These are phyloP conservation scores for Acanthis flammea DNA, from an alignment of 2,797 vertebrate genomes.

Conservation along the genomic window DNA sequence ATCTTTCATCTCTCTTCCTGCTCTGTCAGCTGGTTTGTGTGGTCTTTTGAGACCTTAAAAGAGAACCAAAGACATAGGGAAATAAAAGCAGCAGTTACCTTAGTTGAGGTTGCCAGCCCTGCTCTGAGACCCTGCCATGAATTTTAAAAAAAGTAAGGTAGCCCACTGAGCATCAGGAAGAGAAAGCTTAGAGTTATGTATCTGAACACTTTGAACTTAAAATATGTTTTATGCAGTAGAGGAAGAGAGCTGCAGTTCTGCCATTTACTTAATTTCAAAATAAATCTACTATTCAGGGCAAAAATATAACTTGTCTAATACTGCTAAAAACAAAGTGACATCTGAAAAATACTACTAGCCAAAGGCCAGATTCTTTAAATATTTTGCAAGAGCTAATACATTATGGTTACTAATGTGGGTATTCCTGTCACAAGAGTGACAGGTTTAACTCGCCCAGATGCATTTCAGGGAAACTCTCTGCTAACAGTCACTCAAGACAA, in stretches of 20 bases:
- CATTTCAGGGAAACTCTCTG: not conserved
- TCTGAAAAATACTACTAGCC: slow-evolving; percentile 35
- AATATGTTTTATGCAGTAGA: slow-evolving; percentile 25
- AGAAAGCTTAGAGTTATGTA: slow-evolving; percentile 15
- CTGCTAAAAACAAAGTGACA: not conserved
- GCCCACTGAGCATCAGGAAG: slow-evolving; percentile 27
- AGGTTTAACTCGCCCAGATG: slow-evolving; percentile 1
- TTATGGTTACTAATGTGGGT: not conserved
- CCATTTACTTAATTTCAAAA: slow-evolving; percentile 14
- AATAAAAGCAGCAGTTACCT: slow-evolving; percentile 44
- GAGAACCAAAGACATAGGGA: not conserved
- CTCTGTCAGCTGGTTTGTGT: slow-evolving; percentile 12
- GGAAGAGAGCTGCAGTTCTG: not conserved
- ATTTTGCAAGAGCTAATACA: slow-evolving; percentile 1
- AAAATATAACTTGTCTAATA: not conserved
- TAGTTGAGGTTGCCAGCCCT: not conserved
- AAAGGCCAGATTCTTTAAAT: slow-evolving; percentile 37
- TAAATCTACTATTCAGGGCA: not conserved
- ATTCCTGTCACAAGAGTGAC: not conserved
- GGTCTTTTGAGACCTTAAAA: slow-evolving; percentile 38
- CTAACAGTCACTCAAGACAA: not conserved
- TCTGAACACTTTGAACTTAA: slow-evolving; percentile 30
- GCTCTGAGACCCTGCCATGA: slow-evolving; percentile 8
- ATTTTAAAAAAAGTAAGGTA: slow-evolving; percentile 12
- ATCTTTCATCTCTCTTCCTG: slow-evolving; percentile 53